phyloP scores from a whole-genome alignment of 2,113 vertebrate genomes.

The Aleadryas rufinucha region DNA sequence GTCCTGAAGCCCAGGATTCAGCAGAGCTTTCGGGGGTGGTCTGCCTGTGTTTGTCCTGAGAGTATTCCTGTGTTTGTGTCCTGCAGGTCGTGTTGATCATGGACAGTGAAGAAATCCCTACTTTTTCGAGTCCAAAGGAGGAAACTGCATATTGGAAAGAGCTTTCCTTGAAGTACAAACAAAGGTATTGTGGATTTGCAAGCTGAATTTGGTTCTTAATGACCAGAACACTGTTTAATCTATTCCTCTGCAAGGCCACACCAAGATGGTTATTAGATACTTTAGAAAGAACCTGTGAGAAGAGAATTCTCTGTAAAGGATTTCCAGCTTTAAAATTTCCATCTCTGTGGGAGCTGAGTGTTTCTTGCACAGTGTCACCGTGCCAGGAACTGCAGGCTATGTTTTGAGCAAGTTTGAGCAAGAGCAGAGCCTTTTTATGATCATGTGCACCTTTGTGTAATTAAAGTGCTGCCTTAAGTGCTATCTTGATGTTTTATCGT shows the following conservation, averaged over 20 bases:
- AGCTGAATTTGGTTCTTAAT: background rate
- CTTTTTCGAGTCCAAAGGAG: conserved; percentile 93
- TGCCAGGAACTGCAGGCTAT: conserved; percentile 9
- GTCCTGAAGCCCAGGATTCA: background rate
- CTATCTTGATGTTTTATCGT: conserved; percentile 10
- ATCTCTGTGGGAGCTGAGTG: background rate
- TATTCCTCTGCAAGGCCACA: background rate
- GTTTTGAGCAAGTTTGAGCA: conserved; percentile 24
- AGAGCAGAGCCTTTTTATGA: background rate
- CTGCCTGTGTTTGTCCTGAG: background rate
- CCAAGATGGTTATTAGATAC: background rate
- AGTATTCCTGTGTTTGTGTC: background rate
- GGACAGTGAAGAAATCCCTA: conserved; percentile 95
- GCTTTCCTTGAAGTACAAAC: conserved; percentile 90
- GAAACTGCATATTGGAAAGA: conserved; percentile 96
- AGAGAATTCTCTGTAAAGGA: background rate
- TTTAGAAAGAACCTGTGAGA: background rate
- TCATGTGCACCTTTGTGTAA: background rate
- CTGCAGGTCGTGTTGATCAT: conserved; percentile 84
- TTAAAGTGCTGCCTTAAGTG: conserved; percentile 25
- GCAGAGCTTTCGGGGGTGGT: fast-evolving
- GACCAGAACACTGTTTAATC: background rate
- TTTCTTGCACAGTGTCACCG: background rate
- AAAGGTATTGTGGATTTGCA: conserved; percentile 77
- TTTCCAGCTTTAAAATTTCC: background rate